These are phyloP conservation scores for Tenthredo notha DNA, from an alignment of 2,888 invertebrate genomes.

Conservation along the genomic window DNA sequence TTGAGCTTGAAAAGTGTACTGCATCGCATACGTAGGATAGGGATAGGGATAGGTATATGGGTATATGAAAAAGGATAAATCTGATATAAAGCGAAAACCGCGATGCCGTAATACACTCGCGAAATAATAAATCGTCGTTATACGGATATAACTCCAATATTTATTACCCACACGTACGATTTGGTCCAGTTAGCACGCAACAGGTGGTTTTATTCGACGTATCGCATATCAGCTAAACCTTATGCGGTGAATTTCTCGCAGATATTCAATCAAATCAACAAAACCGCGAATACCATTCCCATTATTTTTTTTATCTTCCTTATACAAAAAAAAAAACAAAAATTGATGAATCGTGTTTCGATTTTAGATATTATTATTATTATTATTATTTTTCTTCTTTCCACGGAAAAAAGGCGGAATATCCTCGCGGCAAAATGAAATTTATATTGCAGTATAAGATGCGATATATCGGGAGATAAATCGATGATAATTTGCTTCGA, in stretches of 20 bases:
- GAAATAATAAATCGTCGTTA: background rate
- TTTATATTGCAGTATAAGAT: background rate
- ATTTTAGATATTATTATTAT: background rate
- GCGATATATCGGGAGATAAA: background rate
- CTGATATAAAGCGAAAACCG: background rate
- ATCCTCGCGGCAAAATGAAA: background rate
- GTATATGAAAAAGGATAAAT: background rate
- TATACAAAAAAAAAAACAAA: background rate
- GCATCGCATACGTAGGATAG: background rate
- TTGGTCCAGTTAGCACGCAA: conserved; percentile 28
- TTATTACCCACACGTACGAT: conserved; percentile 16
- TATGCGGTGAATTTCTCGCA: background rate
- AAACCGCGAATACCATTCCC: background rate
- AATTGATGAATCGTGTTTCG: background rate
- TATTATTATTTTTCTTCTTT: background rate
- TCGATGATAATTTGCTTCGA: background rate
- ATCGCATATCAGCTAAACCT: background rate
- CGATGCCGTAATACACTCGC: background rate
- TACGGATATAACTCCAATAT: conserved; percentile 8
- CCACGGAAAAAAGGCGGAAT: background rate
- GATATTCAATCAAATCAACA: background rate
- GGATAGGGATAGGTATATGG: background rate
- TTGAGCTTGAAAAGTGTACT: background rate
- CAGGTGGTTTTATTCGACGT: conserved; percentile 1
- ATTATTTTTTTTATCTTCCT: too few species aligned